Evolutionary conservation across 2,113 vertebrate genomes (phyloP).

Genomic region (Neodontobutis hainanensis): DNA sequence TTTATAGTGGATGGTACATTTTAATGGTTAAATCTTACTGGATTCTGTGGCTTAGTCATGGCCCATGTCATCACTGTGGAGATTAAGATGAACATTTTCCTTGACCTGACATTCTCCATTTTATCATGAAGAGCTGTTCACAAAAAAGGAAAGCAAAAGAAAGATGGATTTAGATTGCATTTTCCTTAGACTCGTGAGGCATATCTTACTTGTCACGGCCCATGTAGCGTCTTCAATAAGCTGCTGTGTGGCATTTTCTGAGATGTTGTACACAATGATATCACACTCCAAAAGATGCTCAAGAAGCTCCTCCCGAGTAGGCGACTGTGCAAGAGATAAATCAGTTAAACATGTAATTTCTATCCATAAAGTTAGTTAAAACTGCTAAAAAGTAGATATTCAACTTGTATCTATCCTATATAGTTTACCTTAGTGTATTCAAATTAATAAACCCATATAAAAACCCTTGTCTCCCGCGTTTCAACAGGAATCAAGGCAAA

Average conservation of each 20-base stretch:
- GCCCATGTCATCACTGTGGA: constrained; percentile 94
- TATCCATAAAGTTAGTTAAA: not conserved
- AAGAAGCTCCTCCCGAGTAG: constrained; percentile 78
- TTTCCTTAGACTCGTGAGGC: not conserved
- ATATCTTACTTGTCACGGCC: constrained; percentile 83
- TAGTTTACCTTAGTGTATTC: too few species aligned
- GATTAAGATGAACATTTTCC: constrained; percentile 90
- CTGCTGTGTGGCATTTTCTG: constrained; percentile 72
- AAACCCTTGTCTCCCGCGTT: too few species aligned
- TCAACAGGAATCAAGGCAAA: too few species aligned
- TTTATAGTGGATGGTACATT: not conserved
- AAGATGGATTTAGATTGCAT: not conserved
- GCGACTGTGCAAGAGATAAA: constrained; percentile 58
- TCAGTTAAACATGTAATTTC: not conserved
- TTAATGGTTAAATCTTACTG: constrained; percentile 74
- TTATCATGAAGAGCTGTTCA: constrained; percentile 78
- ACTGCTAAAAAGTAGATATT: too few species aligned
- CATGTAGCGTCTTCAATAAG: constrained; percentile 87
- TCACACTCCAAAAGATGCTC: constrained; percentile 85
- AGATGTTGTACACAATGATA: constrained; percentile 90
- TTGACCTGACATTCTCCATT: constrained; percentile 75
- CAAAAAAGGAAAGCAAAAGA: not conserved
- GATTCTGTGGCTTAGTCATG: constrained; percentile 79
- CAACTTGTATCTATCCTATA: too few species aligned
- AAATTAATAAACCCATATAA: too few species aligned